These are phyloP conservation scores for Petrocephalus microphthalmus DNA, from an alignment of 2,113 vertebrate species.

Conservation along the genomic window DNA sequence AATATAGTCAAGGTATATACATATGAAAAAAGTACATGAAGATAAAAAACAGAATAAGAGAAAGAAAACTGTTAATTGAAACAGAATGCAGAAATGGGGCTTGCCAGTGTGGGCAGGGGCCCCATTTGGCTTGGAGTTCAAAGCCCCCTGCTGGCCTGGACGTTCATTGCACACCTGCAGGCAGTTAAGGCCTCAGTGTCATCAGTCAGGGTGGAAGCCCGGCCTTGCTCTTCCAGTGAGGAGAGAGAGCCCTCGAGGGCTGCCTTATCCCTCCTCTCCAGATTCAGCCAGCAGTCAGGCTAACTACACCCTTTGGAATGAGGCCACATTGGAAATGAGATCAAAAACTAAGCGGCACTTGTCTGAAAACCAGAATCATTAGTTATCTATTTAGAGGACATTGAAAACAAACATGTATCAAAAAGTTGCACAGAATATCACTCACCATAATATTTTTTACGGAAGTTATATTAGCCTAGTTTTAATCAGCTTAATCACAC, in stretches of 20 bases:
- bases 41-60: conserved; percentile 19
- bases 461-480: not conserved
- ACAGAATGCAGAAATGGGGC: conserved; percentile 26
- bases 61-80: conserved; percentile 30
- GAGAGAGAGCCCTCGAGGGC: not conserved
- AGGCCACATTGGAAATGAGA: not conserved
- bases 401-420: not conserved
- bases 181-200: conserved; percentile 32
- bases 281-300: not conserved
- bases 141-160: conserved; percentile 23
- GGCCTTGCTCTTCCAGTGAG: not conserved
- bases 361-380: not conserved
- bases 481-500: not conserved
- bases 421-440: not conserved
- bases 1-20: not conserved
- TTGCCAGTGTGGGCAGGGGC: conserved; percentile 18
- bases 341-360: not conserved
- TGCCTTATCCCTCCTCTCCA: not conserved
- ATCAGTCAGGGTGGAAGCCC: conserved; percentile 27
- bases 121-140: conserved; percentile 31
- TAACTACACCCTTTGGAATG: not conserved
- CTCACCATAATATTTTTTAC: not conserved
- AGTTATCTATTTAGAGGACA: not conserved
- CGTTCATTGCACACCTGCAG: conserved; percentile 32
- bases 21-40: not conserved